Conservation (phyloP, 2,888 invertebrate genomes). For the Leucoptera coffeella region DNA sequence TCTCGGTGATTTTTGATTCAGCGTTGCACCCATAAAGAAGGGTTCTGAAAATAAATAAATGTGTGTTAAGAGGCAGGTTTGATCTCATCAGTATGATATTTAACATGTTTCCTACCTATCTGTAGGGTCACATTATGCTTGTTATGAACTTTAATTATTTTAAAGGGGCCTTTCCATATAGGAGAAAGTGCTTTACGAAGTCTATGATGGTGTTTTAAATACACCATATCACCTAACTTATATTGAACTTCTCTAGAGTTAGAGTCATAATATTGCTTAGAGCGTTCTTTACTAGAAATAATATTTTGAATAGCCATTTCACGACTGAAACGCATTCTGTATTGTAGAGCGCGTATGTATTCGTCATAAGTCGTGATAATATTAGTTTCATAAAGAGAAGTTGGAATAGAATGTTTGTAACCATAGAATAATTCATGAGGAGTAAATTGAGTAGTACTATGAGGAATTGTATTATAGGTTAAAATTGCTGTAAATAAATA, state of each 20-base stretch:
- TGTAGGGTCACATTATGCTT: background rate
- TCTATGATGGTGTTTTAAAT: background rate
- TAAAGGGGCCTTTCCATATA: no score
- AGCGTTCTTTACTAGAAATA: background rate
- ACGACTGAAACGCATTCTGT: background rate
- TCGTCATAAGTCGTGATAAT: constrained; percentile 7
- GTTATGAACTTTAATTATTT: background rate
- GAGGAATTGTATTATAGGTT: no score
- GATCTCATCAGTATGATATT: background rate
- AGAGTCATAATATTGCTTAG: background rate
- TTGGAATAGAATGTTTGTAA: constrained; percentile 12
- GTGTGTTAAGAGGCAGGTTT: background rate
- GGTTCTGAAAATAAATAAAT: background rate
- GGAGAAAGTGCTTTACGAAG: no score
- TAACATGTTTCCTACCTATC: no score
- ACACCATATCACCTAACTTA: background rate
- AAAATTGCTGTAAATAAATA: no score
- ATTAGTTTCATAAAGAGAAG: constrained; percentile 8
- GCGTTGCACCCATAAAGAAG: background rate
- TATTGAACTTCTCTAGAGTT: background rate
- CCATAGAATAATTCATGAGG: constrained; percentile 18
- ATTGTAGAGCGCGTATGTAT: no score
- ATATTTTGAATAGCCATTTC: background rate
- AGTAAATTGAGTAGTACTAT: constrained; percentile 13
- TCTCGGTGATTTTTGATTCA: background rate